Evolutionary conservation across 1,140 invertebrate genomes (phyloP), one percentile per base, ranked within the genome.

Genomic region (Ceratosolen solmsi): DNA sequence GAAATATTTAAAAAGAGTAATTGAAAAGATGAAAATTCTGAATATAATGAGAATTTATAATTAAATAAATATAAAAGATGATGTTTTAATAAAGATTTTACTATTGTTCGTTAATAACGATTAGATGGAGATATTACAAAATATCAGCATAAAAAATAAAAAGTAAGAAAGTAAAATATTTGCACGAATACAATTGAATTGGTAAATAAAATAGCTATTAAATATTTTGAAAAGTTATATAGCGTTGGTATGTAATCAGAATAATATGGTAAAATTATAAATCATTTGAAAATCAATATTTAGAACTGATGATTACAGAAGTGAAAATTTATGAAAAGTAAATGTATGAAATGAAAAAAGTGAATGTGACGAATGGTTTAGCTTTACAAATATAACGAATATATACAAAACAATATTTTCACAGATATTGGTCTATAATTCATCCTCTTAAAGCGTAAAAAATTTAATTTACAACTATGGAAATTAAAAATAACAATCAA

Each of bases 261-360:
- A 46, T 7, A 46, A 27, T 3, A 58, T 58, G 5, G 25, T 13
- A 25, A 58, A 58, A 25, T 5, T 27, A 58, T 58, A 58, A 58
- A 25, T 58, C 25, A 25, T 58, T 58, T 13, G 15, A 58, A 58
- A 25, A 25, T 58, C 22, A 58, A 58, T 58, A 58, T 58, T 25
- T 7, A 27, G 5, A 25, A 7, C 22, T 58, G 56, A 25, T 58
- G 25, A 58, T 58, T 25, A 58, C 25, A 27, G 5, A 58, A 58
- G 25, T 58, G 25, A 58, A 25, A 58, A 58, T 58, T 58, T 58
- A 58, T 58, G 56, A 58, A 58, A 58, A 58, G 56, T 58, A 58
- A 58, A 58, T 58, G 5, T 27, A 27, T 27, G 56, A 58, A 25
- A 58, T 25, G 1, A 58, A 58, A 54, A 58, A 58, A 58, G 25